A percentile compares a stretch with the other conserved stretches of the same genome.
Conservation (phyloP, 2,113 vertebrate species). For the Ceyx cyanopectus region DNA sequence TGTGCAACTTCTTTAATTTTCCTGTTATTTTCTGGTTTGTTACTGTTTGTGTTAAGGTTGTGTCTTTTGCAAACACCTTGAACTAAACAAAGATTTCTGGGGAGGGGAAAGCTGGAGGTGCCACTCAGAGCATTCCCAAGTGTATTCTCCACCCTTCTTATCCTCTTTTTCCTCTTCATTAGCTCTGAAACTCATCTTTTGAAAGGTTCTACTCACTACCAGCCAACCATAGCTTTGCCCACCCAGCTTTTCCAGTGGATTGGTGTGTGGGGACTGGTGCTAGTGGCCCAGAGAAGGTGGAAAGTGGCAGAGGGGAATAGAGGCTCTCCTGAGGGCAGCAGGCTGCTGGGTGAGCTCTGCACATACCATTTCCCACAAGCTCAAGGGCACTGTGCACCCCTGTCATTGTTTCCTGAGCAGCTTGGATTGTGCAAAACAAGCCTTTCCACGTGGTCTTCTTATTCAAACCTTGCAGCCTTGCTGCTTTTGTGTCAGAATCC, state of each 20-base stretch:
- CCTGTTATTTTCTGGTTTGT: too few relatives aligned
- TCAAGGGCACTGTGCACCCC: background rate
- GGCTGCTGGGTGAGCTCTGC: background rate
- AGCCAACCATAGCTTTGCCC: background rate
- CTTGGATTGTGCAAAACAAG: background rate
- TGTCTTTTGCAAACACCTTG: background rate
- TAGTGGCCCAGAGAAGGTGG: background rate
- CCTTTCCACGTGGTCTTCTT: background rate
- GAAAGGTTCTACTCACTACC: background rate
- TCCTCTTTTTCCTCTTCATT: background rate
- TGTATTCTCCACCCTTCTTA: background rate
- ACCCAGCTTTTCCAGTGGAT: fast-evolving
- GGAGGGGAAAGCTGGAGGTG: background rate
- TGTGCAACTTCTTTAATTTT: background rate
- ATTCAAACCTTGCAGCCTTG: background rate
- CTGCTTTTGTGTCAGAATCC: background rate
- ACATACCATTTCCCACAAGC: background rate
- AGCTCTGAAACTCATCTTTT: background rate
- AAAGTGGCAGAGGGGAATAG: background rate
- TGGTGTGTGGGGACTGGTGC: background rate
- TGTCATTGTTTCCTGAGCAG: background rate
- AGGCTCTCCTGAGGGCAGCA: background rate
- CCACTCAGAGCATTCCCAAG: background rate
- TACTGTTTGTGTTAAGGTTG: background rate
- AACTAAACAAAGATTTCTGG: background rate